phyloP scores from a whole-genome alignment of 1,140 invertebrate species.

The Leguminivora glycinivorella region DNA sequence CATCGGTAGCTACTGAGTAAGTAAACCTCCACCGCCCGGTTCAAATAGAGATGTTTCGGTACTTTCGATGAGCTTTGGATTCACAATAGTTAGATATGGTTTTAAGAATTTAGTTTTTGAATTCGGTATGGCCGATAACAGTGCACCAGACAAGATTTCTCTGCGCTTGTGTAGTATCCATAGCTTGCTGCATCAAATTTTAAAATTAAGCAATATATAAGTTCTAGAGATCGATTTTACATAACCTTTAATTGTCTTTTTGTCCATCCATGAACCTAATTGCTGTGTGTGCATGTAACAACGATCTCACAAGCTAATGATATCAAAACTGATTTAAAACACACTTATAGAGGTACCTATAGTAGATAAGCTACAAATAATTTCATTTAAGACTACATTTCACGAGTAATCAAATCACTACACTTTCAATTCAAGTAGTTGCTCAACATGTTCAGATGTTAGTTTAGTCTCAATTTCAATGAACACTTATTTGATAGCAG shows the following conservation, averaged over 20 bases:
- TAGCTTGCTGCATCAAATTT: constrained; percentile 78
- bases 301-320: not conserved
- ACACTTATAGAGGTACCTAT: not conserved
- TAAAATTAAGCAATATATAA: constrained; percentile 39
- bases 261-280: not conserved
- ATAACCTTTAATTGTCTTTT: not conserved
- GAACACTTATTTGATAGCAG: constrained; percentile 4
- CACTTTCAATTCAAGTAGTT: not conserved
- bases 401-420: not conserved
- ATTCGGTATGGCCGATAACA: constrained; percentile 38
- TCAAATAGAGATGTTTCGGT: constrained; percentile 63
- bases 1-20: constrained; percentile 52
- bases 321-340: not conserved
- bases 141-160: constrained; percentile 41
- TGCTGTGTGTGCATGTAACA: not conserved
- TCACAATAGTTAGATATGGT: constrained; percentile 61
- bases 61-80: constrained; percentile 57
- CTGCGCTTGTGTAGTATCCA: constrained; percentile 71
- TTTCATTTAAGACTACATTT: constrained; percentile 18
- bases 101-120: constrained; percentile 61
- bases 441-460: not conserved
- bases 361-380: constrained; percentile 30
- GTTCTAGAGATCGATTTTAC: constrained; percentile 33
- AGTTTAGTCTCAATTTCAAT: not conserved
- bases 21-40: constrained; percentile 48